A percentile compares a stretch with the other conserved stretches of the same genome.
phyloP scores from a whole-genome alignment of 2,888 invertebrate genomes.

The Andrena praecox region DNA sequence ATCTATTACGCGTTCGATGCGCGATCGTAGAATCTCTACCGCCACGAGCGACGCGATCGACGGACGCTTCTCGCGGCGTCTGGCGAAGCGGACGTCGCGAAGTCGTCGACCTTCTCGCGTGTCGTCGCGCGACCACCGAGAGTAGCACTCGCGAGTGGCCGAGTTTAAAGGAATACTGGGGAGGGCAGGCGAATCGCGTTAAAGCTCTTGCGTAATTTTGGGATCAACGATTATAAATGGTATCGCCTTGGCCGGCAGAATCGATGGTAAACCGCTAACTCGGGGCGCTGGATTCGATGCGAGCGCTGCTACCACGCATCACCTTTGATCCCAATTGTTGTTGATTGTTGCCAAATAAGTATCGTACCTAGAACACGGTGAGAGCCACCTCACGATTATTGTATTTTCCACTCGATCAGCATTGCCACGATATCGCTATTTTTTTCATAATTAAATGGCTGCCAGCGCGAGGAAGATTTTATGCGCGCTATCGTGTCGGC shows the following conservation, averaged over 20 bases:
- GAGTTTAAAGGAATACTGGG: constrained; percentile 19
- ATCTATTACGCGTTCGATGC: constrained; percentile 10
- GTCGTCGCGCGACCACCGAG: constrained; percentile 2
- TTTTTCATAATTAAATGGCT: constrained; percentile 75
- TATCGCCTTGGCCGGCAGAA: constrained; percentile 4
- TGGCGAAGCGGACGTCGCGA: constrained; percentile 11
- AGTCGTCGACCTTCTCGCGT: constrained; percentile 5
- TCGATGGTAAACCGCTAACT: background rate
- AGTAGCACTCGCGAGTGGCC: constrained; percentile 4
- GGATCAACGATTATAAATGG: constrained; percentile 63
- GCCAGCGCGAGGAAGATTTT: constrained; percentile 55
- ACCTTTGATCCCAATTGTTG: constrained; percentile 81
- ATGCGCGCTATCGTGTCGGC: constrained; percentile 73
- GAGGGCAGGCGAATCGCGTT: constrained; percentile 22
- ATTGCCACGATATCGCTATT: constrained; percentile 79
- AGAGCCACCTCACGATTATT: constrained; percentile 56
- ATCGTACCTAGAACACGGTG: constrained; percentile 67
- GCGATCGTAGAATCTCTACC: constrained; percentile 54
- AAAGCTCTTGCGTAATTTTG: constrained; percentile 54
- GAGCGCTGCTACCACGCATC: constrained; percentile 43
- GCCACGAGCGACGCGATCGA: constrained; percentile 44
- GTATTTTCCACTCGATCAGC: constrained; percentile 81
- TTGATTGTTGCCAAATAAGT: constrained; percentile 84
- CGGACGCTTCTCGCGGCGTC: constrained; percentile 31
- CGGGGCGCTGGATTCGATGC: constrained; percentile 1